Evolutionary conservation across 2,113 vertebrate genomes (phyloP).

Genomic region (Baryphthengus martii): DNA sequence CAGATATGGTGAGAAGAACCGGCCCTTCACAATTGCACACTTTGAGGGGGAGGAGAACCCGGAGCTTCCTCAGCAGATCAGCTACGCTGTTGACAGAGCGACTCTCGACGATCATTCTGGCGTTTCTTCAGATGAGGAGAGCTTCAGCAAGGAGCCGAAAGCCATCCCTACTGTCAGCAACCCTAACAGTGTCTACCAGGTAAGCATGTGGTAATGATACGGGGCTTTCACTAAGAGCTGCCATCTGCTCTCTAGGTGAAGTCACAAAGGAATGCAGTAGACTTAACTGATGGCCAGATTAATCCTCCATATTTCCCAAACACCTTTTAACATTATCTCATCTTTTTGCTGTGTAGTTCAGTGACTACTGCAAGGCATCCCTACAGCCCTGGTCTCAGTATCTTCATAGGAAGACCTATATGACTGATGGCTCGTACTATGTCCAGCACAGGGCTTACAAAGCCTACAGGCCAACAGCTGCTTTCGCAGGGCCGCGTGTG

Average conservation of each 20-base stretch:
- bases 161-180: slow-evolving; percentile 89
- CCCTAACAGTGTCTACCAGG: slow-evolving; percentile 95
- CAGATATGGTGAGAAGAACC: slow-evolving; percentile 90
- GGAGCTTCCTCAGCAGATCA: slow-evolving; percentile 82
- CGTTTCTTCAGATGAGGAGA: slow-evolving; percentile 86
- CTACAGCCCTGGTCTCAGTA: slow-evolving; percentile 77
- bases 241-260: neutral
- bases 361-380: slow-evolving; percentile 74
- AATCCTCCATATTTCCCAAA: fast-evolving
- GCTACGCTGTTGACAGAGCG: slow-evolving; percentile 82
- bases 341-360: slow-evolving; percentile 51
- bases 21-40: slow-evolving; percentile 83
- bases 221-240: too few relatives aligned
- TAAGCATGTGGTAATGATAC: neutral
- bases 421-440: slow-evolving; percentile 47
- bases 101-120: slow-evolving; percentile 74
- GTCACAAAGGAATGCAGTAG: fast-evolving
- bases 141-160: slow-evolving; percentile 43
- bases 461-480: slow-evolving; percentile 51
- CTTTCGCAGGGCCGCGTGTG: slow-evolving; percentile 73
- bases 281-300: fast-evolving
- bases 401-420: slow-evolving; percentile 69
- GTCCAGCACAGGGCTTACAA: slow-evolving; percentile 70
- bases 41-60: slow-evolving; percentile 68
- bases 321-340: fast-evolving